Evolutionary conservation across 2,113 vertebrate genomes (phyloP).

Genomic region (Cynopterus brachyotis): DNA sequence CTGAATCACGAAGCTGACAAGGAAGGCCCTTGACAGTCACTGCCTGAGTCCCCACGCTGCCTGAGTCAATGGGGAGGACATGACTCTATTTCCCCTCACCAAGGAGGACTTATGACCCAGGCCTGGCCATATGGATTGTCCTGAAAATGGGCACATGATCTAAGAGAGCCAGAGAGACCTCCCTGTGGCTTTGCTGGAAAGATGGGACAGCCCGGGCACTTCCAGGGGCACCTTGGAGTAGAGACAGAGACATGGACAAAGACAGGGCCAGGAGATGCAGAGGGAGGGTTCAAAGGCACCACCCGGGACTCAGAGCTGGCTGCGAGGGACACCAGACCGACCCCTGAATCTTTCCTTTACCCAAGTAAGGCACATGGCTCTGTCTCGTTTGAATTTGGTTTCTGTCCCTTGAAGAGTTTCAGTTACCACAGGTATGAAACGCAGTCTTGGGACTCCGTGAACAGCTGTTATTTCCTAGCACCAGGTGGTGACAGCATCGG

Average conservation of each 20-base stretch:
- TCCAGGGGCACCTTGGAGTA: accelerated
- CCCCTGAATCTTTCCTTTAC: not conserved
- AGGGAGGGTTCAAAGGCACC: accelerated
- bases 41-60: not conserved
- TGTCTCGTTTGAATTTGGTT: not conserved
- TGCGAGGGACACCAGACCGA: accelerated
- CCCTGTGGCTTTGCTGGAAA: not conserved
- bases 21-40: not conserved
- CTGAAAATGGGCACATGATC: not conserved
- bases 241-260: not conserved
- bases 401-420: not conserved
- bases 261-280: not conserved
- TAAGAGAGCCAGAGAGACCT: not conserved
- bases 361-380: not conserved
- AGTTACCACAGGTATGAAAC: not conserved
- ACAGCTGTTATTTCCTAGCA: not conserved
- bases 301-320: accelerated
- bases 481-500: not conserved
- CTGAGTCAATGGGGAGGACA: not conserved
- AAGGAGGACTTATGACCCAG: not conserved
- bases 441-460: not conserved
- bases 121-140: not conserved
- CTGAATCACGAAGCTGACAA: not conserved
- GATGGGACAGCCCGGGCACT: not conserved
- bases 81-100: too few relatives aligned